Evolutionary conservation across 2,113 vertebrate genomes (phyloP), one percentile per base, ranked within the genome.

Genomic region (Euleptes europaea): DNA sequence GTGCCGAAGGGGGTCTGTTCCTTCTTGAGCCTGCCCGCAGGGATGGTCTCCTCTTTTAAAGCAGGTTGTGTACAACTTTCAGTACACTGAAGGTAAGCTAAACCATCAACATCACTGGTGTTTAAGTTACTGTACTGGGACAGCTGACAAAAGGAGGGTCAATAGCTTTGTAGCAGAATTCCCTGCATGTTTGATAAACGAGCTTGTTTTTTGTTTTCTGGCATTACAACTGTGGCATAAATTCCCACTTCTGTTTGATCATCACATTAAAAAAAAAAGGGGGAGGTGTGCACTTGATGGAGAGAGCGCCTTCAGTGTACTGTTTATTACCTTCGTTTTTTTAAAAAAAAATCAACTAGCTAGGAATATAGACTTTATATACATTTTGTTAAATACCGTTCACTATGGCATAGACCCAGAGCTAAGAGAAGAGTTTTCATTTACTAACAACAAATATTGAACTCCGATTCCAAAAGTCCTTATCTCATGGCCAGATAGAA

Each of bases 21-120:
- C 97, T 97, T 96, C 97, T 96, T 97, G 97, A 97, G 97, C 97
- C 97, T 97, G 96, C 97, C 97, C 95, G 96, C 97, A 97, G 97
- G 97, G 97, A 98, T 96, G 96, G 96, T 95, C 96, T 97, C 97
- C 96, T 97, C 97, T 97, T 97, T 97, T 97, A 97, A 97, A 97
- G 97, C 97, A 98, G 97, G 97, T 97, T 97, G 97, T 97, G 97
- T 97, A 96, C 97, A 97, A 94, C 97, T 97, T 96, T 97, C 97
- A 97, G 97, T 98, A 97, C 97, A 97, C 97, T 98, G 97, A 97
- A 98, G 97, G 97, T 98, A 98, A 98, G 97, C 97, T 97, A 95
- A 95, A 94, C 97, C 97, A 97, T 97, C 96, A 95, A 95, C 97
- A 95, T 96, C 96, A 95, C 95, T 90, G 96, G 93, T 95, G 94